Percentiles rank a stretch among this genome's conserved stretches.
These are phyloP conservation scores for Pipa parva DNA, from an alignment of 2,113 vertebrate species.

Conservation along the genomic window DNA sequence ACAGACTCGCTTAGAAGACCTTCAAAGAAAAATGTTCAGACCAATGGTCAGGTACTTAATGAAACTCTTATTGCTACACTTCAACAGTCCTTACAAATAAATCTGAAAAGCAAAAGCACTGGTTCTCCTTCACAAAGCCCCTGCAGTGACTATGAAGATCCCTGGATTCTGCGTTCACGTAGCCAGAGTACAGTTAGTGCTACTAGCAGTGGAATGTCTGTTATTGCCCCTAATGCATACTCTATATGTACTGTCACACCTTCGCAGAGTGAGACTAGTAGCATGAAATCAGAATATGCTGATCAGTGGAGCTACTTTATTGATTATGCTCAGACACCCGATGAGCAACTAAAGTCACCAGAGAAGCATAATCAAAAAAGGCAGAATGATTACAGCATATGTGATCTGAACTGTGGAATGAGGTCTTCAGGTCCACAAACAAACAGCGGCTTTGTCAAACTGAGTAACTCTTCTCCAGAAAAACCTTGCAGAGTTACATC, in stretches of 20 bases:
- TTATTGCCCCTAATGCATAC: constrained; percentile 70
- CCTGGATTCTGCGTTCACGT: constrained; percentile 83
- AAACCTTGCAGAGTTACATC: constrained; percentile 88
- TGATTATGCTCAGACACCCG: constrained; percentile 65
- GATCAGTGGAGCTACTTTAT: constrained; percentile 92
- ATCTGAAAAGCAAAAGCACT: constrained; percentile 71
- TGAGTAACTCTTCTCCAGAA: constrained; percentile 80
- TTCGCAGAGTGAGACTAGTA: constrained; percentile 88
- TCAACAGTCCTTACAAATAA: constrained; percentile 85
- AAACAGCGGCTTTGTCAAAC: constrained; percentile 60
- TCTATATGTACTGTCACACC: constrained; percentile 84
- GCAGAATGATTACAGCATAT: constrained; percentile 56
- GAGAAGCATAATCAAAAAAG: constrained; percentile 48
- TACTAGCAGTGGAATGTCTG: constrained; percentile 71
- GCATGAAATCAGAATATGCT: constrained; percentile 83
- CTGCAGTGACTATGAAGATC: constrained; percentile 89
- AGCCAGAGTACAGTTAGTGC: constrained; percentile 87
- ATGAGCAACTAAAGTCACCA: constrained; percentile 62
- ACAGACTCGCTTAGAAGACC: constrained; percentile 87
- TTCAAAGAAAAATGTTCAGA: constrained; percentile 66
- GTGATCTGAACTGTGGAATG: constrained; percentile 54
- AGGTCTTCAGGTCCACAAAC: constrained; percentile 52
- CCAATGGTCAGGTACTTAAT: constrained; percentile 72
- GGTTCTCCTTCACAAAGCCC: constrained; percentile 88
- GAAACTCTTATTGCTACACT: constrained; percentile 85